Evolutionary conservation across 1,140 invertebrate genomes (phyloP), one percentile per base, ranked within the genome.

Genomic region (Drosophila ironensis): DNA sequence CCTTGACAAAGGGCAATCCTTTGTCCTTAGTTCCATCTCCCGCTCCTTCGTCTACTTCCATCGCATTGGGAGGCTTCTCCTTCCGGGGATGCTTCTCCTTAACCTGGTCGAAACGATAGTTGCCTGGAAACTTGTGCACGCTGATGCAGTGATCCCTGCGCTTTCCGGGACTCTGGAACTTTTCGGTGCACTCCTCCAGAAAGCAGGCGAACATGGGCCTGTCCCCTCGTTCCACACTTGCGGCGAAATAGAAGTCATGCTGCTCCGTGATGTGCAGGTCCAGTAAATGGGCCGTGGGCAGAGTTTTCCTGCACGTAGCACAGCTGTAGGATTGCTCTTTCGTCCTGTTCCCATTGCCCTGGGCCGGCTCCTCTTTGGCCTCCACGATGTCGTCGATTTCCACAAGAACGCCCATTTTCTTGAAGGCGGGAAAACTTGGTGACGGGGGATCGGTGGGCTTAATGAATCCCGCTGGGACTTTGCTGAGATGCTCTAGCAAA

Each of bases 201-300:
- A 92, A 94, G 82, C 94, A 95, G 56, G 91, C 90, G 92, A 93
- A 90, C 59, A 93, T 93, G 8, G 94, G 92, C 88, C 93, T 92
- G 46, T 91, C 92, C 27, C 92, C 88, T 0, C 94, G 91, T 71
- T 92, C 89, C 1, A 93, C 91, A 35, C 71, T 81, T 14, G 78
- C 80, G 47, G 92, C 91, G 47, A 95, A 95, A 72, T 93, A 95
- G 1, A 92, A 93, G 75, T 95, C 94, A 37, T 95, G 94, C 0
- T 73, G 90, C 72, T 95, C 94, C 54, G 93, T 91, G 45, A 95
- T 88, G 74, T 95, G 94, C 35, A 95, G 90, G 69, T 95, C 94
- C 25, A 95, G 82, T 0, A 95, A 81, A 78, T 94, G 92, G 0
- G 93, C 91, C 7, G 92, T 94, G 0, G 93, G 92, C 16, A 93